phyloP scores from a whole-genome alignment of 2,797 vertebrate species.

The Gymnoscopelus braueri region DNA sequence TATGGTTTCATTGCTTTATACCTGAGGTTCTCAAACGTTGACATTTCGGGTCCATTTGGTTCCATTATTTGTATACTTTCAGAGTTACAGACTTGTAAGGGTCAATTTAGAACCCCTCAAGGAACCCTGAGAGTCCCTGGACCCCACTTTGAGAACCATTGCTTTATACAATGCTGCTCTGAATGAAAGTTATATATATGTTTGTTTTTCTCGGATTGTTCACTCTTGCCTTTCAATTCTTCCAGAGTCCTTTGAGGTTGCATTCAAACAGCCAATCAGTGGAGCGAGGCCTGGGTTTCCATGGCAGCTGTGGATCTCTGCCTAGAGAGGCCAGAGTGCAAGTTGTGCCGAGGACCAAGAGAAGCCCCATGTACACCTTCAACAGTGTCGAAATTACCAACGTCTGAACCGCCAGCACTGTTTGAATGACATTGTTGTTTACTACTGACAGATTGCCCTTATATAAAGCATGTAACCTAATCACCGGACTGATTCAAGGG shows the following conservation, averaged over 20 bases:
- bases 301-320: constrained; percentile 75
- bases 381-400: constrained; percentile 82
- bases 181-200: too few species aligned
- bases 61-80: not conserved
- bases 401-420: constrained; percentile 62
- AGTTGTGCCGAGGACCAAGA: constrained; percentile 69
- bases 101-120: not conserved
- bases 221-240: constrained; percentile 4
- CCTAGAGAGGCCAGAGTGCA: constrained; percentile 78
- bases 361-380: constrained; percentile 79
- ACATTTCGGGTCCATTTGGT: too few species aligned
- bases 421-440: constrained; percentile 30
- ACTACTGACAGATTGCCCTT: constrained; percentile 41
- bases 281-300: constrained; percentile 71
- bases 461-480: not conserved
- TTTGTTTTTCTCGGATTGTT: not conserved
- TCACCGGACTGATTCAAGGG: not conserved
- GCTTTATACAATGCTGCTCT: too few species aligned
- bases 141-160: too few species aligned
- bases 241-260: constrained; percentile 71
- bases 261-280: constrained; percentile 70
- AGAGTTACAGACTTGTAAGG: not conserved
- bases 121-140: not conserved
- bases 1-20: not conserved
- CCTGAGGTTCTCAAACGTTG: too few species aligned